Conservation (phyloP, 2,113 vertebrate genomes). For the Lampris megalopsis region DNA sequence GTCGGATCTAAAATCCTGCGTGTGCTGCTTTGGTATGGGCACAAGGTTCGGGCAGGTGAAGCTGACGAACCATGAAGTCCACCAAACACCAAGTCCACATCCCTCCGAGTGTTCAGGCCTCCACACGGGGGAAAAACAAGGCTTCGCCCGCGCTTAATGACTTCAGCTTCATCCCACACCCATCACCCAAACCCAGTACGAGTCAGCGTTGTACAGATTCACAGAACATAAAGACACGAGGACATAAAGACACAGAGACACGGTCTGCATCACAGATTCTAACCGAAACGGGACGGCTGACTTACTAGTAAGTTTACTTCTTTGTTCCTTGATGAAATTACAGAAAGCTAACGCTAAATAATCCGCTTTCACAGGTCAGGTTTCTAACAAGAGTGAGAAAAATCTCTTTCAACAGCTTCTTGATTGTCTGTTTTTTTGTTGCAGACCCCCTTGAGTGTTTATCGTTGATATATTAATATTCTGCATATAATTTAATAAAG, state of each 20-base stretch:
- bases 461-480: background rate
- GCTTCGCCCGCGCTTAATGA: too few relatives aligned
- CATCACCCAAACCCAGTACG: constrained; percentile 41
- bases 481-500: background rate
- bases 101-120: too few relatives aligned
- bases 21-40: constrained; percentile 78
- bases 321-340: too few relatives aligned
- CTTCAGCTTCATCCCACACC: too few relatives aligned
- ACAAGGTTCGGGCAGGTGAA: constrained; percentile 74
- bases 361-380: too few relatives aligned
- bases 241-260: background rate
- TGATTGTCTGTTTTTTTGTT: background rate
- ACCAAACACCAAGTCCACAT: too few relatives aligned
- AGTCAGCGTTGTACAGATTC: constrained; percentile 37
- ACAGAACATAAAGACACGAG: too few relatives aligned
- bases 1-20: too few relatives aligned
- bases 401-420: background rate
- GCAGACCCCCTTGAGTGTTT: too few relatives aligned
- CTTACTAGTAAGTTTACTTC: too few relatives aligned
- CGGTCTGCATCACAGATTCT: constrained; percentile 56
- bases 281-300: constrained; percentile 41
- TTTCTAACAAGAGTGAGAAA: background rate
- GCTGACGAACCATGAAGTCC: background rate
- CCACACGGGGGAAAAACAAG: too few relatives aligned
- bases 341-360: too few relatives aligned